A percentile compares a stretch with the other conserved stretches of the same genome.
phyloP scores from a whole-genome alignment of 1,140 invertebrate genomes.

The Zaprionus tsacasi region DNA sequence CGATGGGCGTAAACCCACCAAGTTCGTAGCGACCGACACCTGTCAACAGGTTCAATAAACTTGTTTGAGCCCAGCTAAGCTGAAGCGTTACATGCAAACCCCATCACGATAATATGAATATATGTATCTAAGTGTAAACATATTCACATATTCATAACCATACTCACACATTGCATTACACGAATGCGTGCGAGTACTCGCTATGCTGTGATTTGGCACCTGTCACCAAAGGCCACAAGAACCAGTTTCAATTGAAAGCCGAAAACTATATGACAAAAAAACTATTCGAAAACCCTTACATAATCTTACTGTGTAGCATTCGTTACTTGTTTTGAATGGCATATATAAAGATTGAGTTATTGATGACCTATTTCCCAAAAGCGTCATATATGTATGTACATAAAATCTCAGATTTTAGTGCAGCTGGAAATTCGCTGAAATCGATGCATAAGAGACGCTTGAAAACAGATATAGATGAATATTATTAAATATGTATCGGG shows the following conservation, averaged over 20 bases:
- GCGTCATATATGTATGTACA: too few relatives aligned
- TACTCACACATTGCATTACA: conserved; percentile 5
- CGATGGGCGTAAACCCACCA: conserved; percentile 21
- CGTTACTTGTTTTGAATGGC: background rate
- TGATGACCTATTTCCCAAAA: background rate
- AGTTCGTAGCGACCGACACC: conserved; percentile 12
- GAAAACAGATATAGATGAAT: too few relatives aligned
- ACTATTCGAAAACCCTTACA: background rate
- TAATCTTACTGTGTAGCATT: too few relatives aligned
- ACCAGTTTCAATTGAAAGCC: conserved; percentile 19
- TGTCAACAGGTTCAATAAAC: conserved; percentile 74
- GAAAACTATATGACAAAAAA: conserved; percentile 9
- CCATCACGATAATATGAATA: background rate
- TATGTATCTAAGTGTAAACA: background rate
- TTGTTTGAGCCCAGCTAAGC: conserved; percentile 55
- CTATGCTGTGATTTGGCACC: conserved; percentile 7
- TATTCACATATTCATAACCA: background rate
- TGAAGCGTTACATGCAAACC: conserved; percentile 19
- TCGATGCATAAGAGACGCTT: too few relatives aligned
- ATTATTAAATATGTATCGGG: too few relatives aligned
- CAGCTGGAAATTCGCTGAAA: too few relatives aligned
- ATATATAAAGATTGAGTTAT: background rate
- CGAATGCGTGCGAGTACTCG: conserved; percentile 4
- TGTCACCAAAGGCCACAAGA: conserved; percentile 8
- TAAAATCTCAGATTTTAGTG: too few relatives aligned